Base-by-base conservation (phyloP, 2,113 vertebrate genomes). In the Caranx ignobilis region DNA sequence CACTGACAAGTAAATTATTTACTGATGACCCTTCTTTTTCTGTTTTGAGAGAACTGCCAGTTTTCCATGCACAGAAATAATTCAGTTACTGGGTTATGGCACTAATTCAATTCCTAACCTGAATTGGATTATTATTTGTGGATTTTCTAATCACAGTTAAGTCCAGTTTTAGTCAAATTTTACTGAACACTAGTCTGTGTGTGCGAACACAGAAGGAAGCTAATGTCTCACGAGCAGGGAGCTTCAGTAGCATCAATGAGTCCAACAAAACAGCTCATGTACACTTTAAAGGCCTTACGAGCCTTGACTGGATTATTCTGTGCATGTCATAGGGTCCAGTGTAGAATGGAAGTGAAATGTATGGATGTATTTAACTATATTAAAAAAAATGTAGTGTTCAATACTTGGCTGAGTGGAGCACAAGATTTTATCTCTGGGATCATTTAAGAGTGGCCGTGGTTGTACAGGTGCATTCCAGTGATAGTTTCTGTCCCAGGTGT, bases 321-420 rank as follows among this genome's bases (percentile, higher is more conserved):
- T 75, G 21, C 55, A 45, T 72, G 26, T 73, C 50, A 52, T 52
- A 54, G 71, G 26, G 26, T 26, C 26, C 26, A 56, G 15, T 34
- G 19, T 10, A 67, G 43, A 65, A 64, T 35, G 43, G 4, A 21
- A 31, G 15, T 39, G 11, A 54, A 55, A 52, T 16, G 18, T 74
- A 35, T 56, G 26, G 16, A 54, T 79, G 59, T 75, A 55, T 77
- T 68, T 69, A 62, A 48, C 54, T 64, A 12, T 48, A 45, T 63
- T n/a, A 19, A 45, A 70, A 35, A 26, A 26, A 26, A 26, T 77
- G 57, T 47, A 63, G 2, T 62, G 59, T 63, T 65, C 57, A 15
- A 56, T 54, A 68, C 68, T 59, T 13, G 52, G 15, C 41, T 16
- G 45, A 52, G 65, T 79, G 0, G 61, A 79, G 45, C 5, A 2